Evolutionary conservation across 2,113 vertebrate genomes (phyloP).

Genomic region (Nyctibius bracteatus): DNA sequence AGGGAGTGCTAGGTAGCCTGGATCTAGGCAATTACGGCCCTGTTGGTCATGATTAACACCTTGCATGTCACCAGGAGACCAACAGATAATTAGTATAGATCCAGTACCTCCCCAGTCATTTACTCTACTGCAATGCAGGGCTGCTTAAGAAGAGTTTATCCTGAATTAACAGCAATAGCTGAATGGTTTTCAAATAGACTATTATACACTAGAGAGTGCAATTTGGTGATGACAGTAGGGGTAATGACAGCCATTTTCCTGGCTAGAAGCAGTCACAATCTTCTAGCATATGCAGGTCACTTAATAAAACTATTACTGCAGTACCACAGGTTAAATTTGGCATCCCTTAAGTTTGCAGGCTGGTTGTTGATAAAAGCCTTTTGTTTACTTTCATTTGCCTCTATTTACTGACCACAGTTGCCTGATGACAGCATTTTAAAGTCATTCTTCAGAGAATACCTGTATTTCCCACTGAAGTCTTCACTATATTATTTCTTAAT

Average conservation of each 20-base stretch:
- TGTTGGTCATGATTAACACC: not conserved
- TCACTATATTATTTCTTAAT: not conserved
- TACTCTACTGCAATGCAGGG: not conserved
- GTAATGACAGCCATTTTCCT: not conserved
- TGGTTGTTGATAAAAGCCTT: not conserved
- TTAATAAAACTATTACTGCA: not conserved
- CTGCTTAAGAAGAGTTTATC: not conserved
- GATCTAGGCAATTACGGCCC: not conserved
- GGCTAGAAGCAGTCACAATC: not conserved
- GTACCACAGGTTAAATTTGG: not conserved
- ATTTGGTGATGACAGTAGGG: not conserved
- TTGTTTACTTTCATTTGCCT: not conserved
- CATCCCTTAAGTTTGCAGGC: not conserved
- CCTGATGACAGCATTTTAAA: not conserved
- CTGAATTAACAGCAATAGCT: not conserved
- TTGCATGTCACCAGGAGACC: not conserved
- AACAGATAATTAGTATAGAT: not conserved
- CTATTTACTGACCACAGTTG: not conserved
- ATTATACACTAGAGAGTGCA: not conserved
- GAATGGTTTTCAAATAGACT: not conserved
- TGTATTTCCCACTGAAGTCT: not conserved
- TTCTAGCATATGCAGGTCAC: not conserved
- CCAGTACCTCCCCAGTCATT: fast-evolving
- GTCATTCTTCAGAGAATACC: not conserved
- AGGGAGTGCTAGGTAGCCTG: not conserved